Evolutionary conservation across 2,113 vertebrate species (phyloP).

Genomic region (Nannobrachium achirus): DNA sequence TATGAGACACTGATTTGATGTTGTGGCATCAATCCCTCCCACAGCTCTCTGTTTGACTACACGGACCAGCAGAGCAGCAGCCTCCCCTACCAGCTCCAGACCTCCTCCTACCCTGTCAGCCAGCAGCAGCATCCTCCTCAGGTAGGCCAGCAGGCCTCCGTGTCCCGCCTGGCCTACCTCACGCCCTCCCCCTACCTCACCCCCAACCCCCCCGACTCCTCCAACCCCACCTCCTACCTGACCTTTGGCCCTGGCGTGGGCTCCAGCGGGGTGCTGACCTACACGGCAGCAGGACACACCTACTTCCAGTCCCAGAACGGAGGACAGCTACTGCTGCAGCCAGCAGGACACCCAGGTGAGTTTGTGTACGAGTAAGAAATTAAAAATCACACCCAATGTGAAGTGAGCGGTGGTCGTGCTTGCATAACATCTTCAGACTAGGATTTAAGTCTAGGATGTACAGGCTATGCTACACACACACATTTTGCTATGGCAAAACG

Average conservation of each 20-base stretch:
- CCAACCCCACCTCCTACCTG: slow-evolving; percentile 74
- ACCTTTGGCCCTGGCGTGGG: slow-evolving; percentile 66
- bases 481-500: too few species aligned
- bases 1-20: too few species aligned
- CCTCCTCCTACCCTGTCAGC: slow-evolving; percentile 54
- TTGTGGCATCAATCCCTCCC: too few species aligned
- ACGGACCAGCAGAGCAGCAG: slow-evolving; percentile 66
- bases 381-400: too few species aligned
- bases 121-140: slow-evolving; percentile 49
- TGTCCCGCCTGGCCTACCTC: slow-evolving; percentile 74
- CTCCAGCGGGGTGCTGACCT: slow-evolving; percentile 67
- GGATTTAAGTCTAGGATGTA: too few species aligned
- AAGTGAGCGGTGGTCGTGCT: too few species aligned
- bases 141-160: slow-evolving; percentile 64
- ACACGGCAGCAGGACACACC: slow-evolving; percentile 63
- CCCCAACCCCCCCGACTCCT: slow-evolving; percentile 71
- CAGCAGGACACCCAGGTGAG: slow-evolving; percentile 64
- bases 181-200: slow-evolving; percentile 75
- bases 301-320: slow-evolving; percentile 73
- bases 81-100: slow-evolving; percentile 69
- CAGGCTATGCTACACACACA: too few species aligned
- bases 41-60: slow-evolving; percentile 76
- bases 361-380: too few species aligned
- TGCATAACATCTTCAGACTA: too few species aligned
- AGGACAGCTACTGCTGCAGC: slow-evolving; percentile 80